Evolutionary conservation across 23 tunicate species (phyloP).

Genomic region (Styela clava): DNA sequence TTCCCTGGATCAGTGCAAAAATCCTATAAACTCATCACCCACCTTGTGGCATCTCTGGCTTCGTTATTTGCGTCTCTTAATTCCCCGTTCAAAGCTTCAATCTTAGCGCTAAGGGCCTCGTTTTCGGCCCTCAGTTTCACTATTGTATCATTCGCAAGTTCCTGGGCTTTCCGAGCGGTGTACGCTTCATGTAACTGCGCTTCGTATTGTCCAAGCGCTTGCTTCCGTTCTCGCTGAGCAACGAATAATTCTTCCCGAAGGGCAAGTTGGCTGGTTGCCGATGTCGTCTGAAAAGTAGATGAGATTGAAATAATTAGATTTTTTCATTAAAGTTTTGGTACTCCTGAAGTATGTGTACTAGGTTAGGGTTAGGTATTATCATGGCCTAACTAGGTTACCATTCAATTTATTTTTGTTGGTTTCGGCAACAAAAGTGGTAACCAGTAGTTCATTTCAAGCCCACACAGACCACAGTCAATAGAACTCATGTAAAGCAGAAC

Average conservation of each 20-base stretch:
- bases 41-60: constrained; percentile 68
- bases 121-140: constrained; percentile 36
- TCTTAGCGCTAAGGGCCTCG: constrained; percentile 31
- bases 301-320: constrained; percentile 12
- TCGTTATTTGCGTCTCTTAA: constrained; percentile 64
- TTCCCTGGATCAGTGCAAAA: too few species aligned
- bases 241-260: constrained; percentile 68
- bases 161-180: constrained; percentile 54
- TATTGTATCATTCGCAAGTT: constrained; percentile 48
- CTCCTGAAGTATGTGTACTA: too few species aligned
- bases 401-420: too few species aligned
- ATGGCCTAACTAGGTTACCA: too few species aligned
- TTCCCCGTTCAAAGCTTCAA: constrained; percentile 39
- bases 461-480: too few species aligned
- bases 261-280: constrained; percentile 21
- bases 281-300: background rate
- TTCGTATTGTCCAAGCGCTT: constrained; percentile 71
- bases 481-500: too few species aligned
- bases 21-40: too few species aligned
- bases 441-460: too few species aligned
- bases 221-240: constrained; percentile 79
- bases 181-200: constrained; percentile 75
- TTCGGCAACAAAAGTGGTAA: too few species aligned
- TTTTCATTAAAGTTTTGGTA: too few species aligned
- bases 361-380: too few species aligned